A percentile compares a stretch with the other conserved stretches of the same genome.
These are phyloP conservation scores for Forbesichthys agassizii DNA, from an alignment of 2,113 vertebrate genomes.

Conservation along the genomic window DNA sequence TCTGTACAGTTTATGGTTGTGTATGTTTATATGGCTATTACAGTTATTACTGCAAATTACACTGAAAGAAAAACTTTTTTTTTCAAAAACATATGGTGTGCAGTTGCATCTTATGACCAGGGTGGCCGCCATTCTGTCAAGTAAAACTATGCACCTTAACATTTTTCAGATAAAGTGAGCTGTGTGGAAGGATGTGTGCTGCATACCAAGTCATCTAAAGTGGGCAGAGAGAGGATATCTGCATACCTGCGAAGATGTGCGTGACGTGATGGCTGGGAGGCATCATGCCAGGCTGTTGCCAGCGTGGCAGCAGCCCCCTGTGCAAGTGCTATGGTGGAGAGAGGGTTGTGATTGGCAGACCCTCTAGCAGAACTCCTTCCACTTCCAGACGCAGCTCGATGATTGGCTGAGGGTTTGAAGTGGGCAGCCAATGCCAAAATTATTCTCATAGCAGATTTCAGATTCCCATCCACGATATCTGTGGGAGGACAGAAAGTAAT, in stretches of 20 bases:
- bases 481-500: slow-evolving; percentile 18
- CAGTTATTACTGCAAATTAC: not conserved
- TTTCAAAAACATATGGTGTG: not conserved
- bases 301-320: slow-evolving; percentile 86
- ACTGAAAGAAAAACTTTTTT: not conserved
- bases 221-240: not conserved
- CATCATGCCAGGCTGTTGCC: slow-evolving; percentile 85
- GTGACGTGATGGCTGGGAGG: slow-evolving; percentile 77
- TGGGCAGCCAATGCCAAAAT: slow-evolving; percentile 95
- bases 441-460: slow-evolving; percentile 96
- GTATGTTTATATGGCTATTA: too few species aligned
- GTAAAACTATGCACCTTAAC: too few species aligned
- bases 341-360: slow-evolving; percentile 76
- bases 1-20: not conserved
- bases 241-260: slow-evolving; percentile 83
- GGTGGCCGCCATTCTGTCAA: not conserved
- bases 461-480: slow-evolving; percentile 96
- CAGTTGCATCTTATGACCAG: too few species aligned
- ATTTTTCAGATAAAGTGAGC: too few species aligned
- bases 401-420: slow-evolving; percentile 86
- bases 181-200: too few species aligned
- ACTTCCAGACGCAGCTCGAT: slow-evolving; percentile 48
- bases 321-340: slow-evolving; percentile 86
- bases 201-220: not conserved
- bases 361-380: slow-evolving; percentile 53